Conservation (phyloP, 2,113 vertebrate genomes). For the Pteruthius melanotis region DNA sequence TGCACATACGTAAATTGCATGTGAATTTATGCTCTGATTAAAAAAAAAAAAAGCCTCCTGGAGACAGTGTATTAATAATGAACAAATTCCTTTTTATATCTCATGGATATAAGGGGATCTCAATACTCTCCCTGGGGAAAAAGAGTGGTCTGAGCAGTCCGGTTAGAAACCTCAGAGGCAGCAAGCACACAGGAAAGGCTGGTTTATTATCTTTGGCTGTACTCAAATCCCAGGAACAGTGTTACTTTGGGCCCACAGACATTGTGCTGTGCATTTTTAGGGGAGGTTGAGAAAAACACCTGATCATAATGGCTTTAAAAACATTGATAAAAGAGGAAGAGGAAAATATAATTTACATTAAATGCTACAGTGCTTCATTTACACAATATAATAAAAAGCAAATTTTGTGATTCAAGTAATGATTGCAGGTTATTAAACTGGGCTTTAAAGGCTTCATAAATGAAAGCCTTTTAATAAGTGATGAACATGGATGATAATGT, state of each 20-base stretch:
- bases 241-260: background rate
- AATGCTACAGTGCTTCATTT: slow-evolving; percentile 31
- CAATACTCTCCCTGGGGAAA: background rate
- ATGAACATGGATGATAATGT: slow-evolving; percentile 22
- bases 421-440: slow-evolving; percentile 55
- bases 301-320: slow-evolving; percentile 9
- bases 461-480: slow-evolving; percentile 57
- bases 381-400: slow-evolving; percentile 43
- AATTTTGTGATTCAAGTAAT: slow-evolving; percentile 51
- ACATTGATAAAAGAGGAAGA: slow-evolving; percentile 4
- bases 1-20: background rate
- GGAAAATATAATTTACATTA: slow-evolving; percentile 15
- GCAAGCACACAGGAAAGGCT: background rate
- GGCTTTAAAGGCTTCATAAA: slow-evolving; percentile 50
- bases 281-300: background rate
- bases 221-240: background rate
- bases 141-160: background rate
- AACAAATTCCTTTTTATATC: slow-evolving; percentile 22
- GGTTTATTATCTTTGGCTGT: background rate
- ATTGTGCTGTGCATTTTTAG: background rate
- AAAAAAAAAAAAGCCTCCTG: background rate
- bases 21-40: background rate
- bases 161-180: background rate
- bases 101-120: background rate
- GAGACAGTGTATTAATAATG: slow-evolving; percentile 2